Percentiles rank a stretch among this genome's conserved stretches.
Conservation (phyloP, 2,797 vertebrate species). For the Fistularia tabacaria region DNA sequence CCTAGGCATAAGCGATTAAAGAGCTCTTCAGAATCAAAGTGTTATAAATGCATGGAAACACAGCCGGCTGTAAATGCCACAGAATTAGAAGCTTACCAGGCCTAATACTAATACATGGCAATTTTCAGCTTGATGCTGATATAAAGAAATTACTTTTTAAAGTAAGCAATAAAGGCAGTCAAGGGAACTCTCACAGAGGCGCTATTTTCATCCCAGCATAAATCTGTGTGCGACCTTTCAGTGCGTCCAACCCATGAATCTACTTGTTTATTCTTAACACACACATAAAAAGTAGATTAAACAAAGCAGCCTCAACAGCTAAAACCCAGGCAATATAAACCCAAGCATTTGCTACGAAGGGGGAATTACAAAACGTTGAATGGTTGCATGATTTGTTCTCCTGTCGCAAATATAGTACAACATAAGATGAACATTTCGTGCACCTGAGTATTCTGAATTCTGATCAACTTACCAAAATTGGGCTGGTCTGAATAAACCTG, state of each 20-base stretch:
- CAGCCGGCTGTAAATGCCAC: conserved; percentile 96
- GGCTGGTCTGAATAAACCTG: too few relatives aligned
- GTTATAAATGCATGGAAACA: conserved; percentile 99
- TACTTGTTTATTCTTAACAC: conserved; percentile 71
- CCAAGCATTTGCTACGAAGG: conserved; percentile 28
- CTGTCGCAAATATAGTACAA: conserved; percentile 38
- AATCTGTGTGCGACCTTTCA: conserved; percentile 67
- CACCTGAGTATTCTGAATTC: too few relatives aligned
- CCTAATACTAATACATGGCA: conserved; percentile 81
- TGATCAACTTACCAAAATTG: too few relatives aligned
- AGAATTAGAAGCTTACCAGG: conserved; percentile 91
- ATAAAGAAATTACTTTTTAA: conserved; percentile 81
- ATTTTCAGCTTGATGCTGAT: conserved; percentile 82
- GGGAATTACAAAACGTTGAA: too few relatives aligned
- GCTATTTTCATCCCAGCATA: conserved; percentile 66
- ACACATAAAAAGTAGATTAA: conserved; percentile 61
- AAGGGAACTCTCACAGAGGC: conserved; percentile 71
- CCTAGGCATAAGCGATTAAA: conserved; percentile 98
- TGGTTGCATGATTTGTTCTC: conserved; percentile 20
- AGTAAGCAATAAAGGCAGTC: conserved; percentile 78
- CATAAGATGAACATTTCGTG: conserved; percentile 5
- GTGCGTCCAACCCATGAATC: conserved; percentile 63
- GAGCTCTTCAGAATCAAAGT: conserved; percentile 97
- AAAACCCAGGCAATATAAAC: conserved; percentile 41
- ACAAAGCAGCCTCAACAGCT: conserved; percentile 57